Conservation (phyloP, 2,797 vertebrate species). For the Cirrhinus molitorella region DNA sequence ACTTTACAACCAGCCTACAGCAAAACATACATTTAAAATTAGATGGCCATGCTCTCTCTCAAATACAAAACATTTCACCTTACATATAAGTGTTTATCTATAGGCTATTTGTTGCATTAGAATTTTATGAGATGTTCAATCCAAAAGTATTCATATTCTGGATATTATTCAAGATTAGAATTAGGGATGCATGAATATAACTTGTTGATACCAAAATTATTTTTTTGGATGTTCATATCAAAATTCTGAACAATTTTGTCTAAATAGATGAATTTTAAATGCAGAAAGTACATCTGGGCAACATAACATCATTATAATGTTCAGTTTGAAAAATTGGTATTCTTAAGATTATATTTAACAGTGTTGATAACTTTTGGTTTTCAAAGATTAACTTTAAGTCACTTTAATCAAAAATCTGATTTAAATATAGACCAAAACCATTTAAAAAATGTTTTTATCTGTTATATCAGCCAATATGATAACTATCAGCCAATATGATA, state of each 20-base stretch:
- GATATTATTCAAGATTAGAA: not conserved
- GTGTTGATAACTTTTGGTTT: no score
- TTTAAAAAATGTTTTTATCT: no score
- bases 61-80: not conserved
- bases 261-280: not conserved
- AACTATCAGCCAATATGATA: no score
- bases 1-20: slow-evolving; percentile 52
- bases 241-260: not conserved
- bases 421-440: no score
- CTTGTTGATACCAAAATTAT: not conserved
- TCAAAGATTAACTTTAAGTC: no score
- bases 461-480: no score
- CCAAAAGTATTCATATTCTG: not conserved
- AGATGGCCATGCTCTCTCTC: not conserved
- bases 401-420: no score
- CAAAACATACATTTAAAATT: slow-evolving; percentile 22
- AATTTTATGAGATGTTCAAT: not conserved
- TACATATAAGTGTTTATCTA: not conserved
- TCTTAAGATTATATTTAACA: not conserved
- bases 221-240: not conserved
- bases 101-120: not conserved
- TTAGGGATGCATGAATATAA: slow-evolving; percentile 5
- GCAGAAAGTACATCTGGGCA: not conserved
- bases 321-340: not conserved
- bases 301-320: not conserved